phyloP scores from a whole-genome alignment of 2,888 invertebrate species.

The Napeogenes inachia region DNA sequence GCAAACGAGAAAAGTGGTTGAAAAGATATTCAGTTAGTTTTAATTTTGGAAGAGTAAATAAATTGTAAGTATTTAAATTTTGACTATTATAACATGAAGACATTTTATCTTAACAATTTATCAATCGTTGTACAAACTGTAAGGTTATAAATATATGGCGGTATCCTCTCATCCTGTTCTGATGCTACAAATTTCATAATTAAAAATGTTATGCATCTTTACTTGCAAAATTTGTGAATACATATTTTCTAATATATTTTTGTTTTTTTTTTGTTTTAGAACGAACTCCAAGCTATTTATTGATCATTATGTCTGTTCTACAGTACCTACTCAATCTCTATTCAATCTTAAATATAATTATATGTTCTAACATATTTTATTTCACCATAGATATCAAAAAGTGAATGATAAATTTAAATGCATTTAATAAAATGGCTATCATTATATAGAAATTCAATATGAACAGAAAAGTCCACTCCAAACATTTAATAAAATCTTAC shows the following conservation, averaged over 20 bases:
- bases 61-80: no score
- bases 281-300: not conserved
- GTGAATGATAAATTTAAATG: no score
- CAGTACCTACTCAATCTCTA: not conserved
- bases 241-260: not conserved
- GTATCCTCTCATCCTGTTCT: no score
- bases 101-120: no score
- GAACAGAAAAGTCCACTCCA: slow-evolving; percentile 6
- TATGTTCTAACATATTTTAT: not conserved
- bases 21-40: no score
- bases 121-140: no score
- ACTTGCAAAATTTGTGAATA: not conserved
- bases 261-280: not conserved
- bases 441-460: slow-evolving; percentile 8
- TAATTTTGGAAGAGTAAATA: no score
- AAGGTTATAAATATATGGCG: no score
- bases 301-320: not conserved
- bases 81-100: no score
- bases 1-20: slow-evolving; percentile 14
- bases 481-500: slow-evolving; percentile 14
- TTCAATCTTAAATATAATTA: not conserved
- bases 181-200: not conserved
- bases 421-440: not conserved
- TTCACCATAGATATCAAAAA: no score
- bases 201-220: not conserved